Percentiles rank a stretch among this genome's conserved stretches.
Evolutionary conservation across 2,797 vertebrate genomes (phyloP).

Genomic region (Okamejei kenojei): DNA sequence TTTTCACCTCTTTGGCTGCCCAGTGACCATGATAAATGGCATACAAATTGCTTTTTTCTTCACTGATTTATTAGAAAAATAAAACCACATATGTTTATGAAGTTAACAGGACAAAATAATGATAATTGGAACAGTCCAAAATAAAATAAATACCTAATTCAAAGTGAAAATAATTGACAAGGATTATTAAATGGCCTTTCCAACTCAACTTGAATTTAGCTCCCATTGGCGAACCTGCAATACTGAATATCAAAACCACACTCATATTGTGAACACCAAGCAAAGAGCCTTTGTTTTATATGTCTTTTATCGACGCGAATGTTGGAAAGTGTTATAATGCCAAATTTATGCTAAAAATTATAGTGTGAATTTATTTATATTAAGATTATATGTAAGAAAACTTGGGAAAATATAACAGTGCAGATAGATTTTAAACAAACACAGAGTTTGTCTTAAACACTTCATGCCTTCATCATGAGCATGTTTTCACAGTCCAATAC

Average conservation of each 20-base stretch:
- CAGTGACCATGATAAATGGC: neutral
- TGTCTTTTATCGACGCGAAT: neutral
- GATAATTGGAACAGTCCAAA: neutral
- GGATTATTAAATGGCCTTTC: neutral
- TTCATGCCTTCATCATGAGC: neutral
- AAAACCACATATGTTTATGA: neutral
- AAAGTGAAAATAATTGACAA: neutral
- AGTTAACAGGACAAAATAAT: neutral
- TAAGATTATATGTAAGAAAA: neutral
- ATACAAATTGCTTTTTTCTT: neutral
- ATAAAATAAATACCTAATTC: neutral
- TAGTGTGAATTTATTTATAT: neutral
- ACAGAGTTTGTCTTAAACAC: neutral
- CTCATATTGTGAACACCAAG: neutral
- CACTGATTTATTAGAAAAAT: neutral
- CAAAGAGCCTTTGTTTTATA: neutral
- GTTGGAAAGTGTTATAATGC: neutral
- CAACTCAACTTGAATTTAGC: neutral
- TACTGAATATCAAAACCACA: neutral
- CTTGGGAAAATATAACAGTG: neutral
- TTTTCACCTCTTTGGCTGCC: neutral
- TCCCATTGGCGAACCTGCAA: neutral
- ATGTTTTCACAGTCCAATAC: neutral
- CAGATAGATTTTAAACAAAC: neutral
- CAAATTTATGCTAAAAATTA: neutral